Evolutionary conservation across 2,888 invertebrate species (phyloP), one percentile per base, ranked within the genome.

Genomic region (Danaus chrysippus): DNA sequence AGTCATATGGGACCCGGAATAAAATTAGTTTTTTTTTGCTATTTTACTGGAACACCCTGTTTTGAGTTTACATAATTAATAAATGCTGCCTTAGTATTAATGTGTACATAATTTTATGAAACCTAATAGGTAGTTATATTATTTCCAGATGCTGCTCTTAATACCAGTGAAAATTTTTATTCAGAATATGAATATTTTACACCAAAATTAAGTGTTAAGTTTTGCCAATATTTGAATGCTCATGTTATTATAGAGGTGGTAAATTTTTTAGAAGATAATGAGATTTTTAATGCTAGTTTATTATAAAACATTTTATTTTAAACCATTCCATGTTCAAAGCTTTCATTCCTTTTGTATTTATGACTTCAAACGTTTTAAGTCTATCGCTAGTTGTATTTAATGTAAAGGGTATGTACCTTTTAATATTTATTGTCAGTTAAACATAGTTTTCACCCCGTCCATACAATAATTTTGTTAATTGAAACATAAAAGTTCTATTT

Each of bases 371-470:
- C 17, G 8, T 49, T 17, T 49, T 17, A 17, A 17, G 49, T 43
- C 11, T 13, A 41, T 44, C 8, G 34, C 10, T 57, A 46, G 57
- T 46, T 57, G 43, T 57, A 46, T 43, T 23, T 46, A 44, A 46
- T 19, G 17, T 60, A 43, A 53, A 46, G 46, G 46, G 34, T 61
- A 41, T 61, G 54, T 54, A 44, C 55, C 34, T 57, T 23, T 57
- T 44, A 13, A 46, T 46, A 34, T 57, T 49, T 57, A 34, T 44
- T 58, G 44, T 49, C 41, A 6, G 6, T 58, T 58, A 15, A 60
- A 56, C 54, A 61, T 66, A 63, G 61, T 62, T 60, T 63, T 66
- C 56, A 59, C 64, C 65, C 70, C 68, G 69, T 70, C 68, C 67
- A 70, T 62, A 54, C 42, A 42, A 23, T 19, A 57, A 46, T 23